A percentile compares a stretch with the other conserved stretches of the same genome.
Conservation (phyloP, 2,888 invertebrate genomes). For the Cosmia pyralina region DNA sequence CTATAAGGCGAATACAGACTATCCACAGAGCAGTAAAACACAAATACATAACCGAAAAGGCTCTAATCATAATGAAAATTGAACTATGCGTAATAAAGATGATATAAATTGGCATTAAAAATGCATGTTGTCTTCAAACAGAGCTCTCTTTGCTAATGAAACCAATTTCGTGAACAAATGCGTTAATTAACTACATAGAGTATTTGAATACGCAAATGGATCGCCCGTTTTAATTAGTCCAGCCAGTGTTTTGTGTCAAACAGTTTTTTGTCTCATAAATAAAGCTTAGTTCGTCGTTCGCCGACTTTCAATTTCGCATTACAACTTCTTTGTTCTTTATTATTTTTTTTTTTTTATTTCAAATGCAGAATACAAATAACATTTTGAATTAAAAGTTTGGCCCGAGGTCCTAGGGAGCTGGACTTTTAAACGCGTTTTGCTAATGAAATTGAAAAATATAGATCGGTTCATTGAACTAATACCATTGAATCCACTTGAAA, state of each 20-base stretch:
- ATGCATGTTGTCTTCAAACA: constrained; percentile 42
- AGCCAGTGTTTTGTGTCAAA: constrained; percentile 61
- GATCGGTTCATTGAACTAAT: constrained; percentile 9
- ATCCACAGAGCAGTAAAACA: neutral
- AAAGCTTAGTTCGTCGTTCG: constrained; percentile 52
- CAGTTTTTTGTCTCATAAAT: constrained; percentile 59
- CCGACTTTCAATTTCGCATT: constrained; percentile 48
- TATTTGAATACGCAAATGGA: constrained; percentile 65
- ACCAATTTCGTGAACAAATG: constrained; percentile 64
- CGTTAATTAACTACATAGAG: constrained; percentile 62
- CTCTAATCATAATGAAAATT: constrained; percentile 18
- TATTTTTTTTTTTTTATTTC: constrained; percentile 28
- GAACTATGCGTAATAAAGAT: constrained; percentile 30
- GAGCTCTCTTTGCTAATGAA: constrained; percentile 50
- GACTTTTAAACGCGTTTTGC: neutral
- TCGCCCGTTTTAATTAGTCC: constrained; percentile 64
- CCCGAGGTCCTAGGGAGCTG: neutral
- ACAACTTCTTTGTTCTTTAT: constrained; percentile 45
- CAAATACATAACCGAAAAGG: neutral
- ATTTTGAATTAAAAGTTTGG: constrained; percentile 26
- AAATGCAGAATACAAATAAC: constrained; percentile 35
- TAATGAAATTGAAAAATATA: neutral
- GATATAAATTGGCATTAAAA: constrained; percentile 41
- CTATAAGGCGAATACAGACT: neutral
- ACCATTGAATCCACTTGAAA: constrained; percentile 4